A percentile compares a stretch with the other conserved stretches of the same genome.
These are phyloP conservation scores for Hololepta plana DNA, from an alignment of 2,888 invertebrate genomes.

Conservation along the genomic window DNA sequence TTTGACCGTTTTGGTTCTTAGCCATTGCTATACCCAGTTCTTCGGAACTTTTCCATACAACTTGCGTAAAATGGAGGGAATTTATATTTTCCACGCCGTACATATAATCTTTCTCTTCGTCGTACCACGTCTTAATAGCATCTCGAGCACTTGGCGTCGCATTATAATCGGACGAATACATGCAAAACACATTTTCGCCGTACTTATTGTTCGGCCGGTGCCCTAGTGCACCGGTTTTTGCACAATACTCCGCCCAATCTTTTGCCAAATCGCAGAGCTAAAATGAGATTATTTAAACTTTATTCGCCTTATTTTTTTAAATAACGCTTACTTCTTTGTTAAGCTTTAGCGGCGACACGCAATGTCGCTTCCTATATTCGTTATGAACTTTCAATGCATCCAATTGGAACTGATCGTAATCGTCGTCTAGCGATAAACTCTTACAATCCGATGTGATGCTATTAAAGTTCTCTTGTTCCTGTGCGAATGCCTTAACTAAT, in stretches of 20 bases:
- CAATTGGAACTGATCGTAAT: conserved; percentile 23
- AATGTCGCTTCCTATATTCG: conserved; percentile 39
- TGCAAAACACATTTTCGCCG: conserved; percentile 40
- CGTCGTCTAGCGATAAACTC: no score
- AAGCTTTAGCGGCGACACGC: conserved; percentile 33
- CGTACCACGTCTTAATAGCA: conserved; percentile 39
- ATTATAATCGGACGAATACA: conserved; percentile 35
- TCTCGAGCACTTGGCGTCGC: conserved; percentile 32
- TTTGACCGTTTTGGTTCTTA: conserved; percentile 53
- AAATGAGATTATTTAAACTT: conserved; percentile 12
- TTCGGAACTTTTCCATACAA: conserved; percentile 50
- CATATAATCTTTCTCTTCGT: conserved; percentile 33
- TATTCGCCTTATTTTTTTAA: conserved; percentile 1
- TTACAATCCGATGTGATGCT: no score
- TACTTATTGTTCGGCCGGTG: conserved; percentile 46
- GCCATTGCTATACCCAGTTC: conserved; percentile 56
- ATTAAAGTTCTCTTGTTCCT: no score
- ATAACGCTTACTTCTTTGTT: conserved; percentile 26
- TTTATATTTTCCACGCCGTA: conserved; percentile 36
- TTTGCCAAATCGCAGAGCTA: conserved; percentile 43
- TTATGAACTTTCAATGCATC: conserved; percentile 40
- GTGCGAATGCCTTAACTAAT: conserved; percentile 19
- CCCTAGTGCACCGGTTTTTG: conserved; percentile 41
- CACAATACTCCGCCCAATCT: conserved; percentile 53
- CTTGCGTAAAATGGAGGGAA: conserved; percentile 29